Base-by-base conservation (phyloP, 1,140 invertebrate genomes). In the Drosophila truncata region DNA sequence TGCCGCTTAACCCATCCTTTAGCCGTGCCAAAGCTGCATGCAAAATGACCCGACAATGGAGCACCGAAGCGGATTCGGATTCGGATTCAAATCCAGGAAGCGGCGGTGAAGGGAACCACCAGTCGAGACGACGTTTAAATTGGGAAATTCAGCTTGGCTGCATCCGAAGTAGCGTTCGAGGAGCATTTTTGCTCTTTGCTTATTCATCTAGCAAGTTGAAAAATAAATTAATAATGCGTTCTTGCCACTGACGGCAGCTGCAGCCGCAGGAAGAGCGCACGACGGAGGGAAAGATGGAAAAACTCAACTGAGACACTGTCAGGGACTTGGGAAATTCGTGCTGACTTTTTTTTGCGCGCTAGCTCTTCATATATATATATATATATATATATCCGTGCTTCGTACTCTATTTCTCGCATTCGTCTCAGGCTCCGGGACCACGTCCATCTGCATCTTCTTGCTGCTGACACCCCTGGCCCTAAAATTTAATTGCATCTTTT, bases 171-270 rank as follows among this genome's bases (percentile, higher is more conserved):
- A 60, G 70, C 55, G 59, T 78, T 73, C 44, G 71, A 66, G 63
- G 52, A 77, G 64, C 64, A 88, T 90, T 83, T 78, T 84, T 88
- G 84, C 84, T 88, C 85, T 90, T 88, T 88, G 84, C 84, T 88
- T 88, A 88, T 88, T 88, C 84, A 88, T 88, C 84, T 88, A 81
- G 85, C 84, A 88, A 88, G 85, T 90, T 88, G 81, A 85, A 88
- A 88, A 90, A 88, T 90, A 88, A 88, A 88, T 88, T 88, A 88
- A 88, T 88, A 88, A 88, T 88, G 85, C 85, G 85, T 88, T 88
- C 82, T 88, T 88, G 85, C 81, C 82, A 90, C 85, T 85, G 86
- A 90, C 78, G 80, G 85, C 81, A 88, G 85, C 81, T 88, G 85
- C 85, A 88, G 81, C 78, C 82, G 78, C 85, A 85, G 42, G 65